These are phyloP conservation scores for Sphaeramia orbicularis DNA, from an alignment of 2,797 vertebrate species.

Conservation along the genomic window DNA sequence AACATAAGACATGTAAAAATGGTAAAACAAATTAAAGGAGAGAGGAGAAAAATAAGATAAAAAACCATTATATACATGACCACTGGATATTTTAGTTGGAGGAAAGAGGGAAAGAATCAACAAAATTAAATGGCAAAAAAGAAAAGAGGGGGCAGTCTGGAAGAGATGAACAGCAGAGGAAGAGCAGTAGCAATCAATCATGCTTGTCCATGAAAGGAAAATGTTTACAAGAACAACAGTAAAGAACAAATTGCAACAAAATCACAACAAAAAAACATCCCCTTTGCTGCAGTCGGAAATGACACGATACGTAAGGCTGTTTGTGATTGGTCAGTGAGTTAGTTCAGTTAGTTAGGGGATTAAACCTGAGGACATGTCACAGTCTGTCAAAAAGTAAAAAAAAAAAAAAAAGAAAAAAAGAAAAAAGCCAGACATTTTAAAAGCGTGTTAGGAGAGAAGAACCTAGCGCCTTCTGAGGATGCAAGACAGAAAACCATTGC, in stretches of 20 bases:
- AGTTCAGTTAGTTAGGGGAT: slow-evolving; percentile 83
- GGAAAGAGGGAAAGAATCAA: slow-evolving; percentile 80
- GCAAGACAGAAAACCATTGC: slow-evolving; percentile 33
- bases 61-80: slow-evolving; percentile 86
- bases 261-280: slow-evolving; percentile 64
- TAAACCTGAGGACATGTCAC: slow-evolving; percentile 73
- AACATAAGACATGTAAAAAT: slow-evolving; percentile 85
- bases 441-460: slow-evolving; percentile 37
- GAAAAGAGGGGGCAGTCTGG: slow-evolving; percentile 73
- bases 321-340: slow-evolving; percentile 83
- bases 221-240: slow-evolving; percentile 76
- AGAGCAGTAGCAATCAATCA: slow-evolving; percentile 80
- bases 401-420: slow-evolving; percentile 7
- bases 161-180: slow-evolving; percentile 78
- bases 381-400: slow-evolving; percentile 58
- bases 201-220: slow-evolving; percentile 82
- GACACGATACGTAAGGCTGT: slow-evolving; percentile 61
- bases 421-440: slow-evolving; percentile 53
- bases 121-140: slow-evolving; percentile 72
- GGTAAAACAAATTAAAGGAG: slow-evolving; percentile 82
- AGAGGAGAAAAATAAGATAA: slow-evolving; percentile 83
- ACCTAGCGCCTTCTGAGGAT: slow-evolving; percentile 15
- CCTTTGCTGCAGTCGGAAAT: slow-evolving; percentile 65
- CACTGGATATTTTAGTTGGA: slow-evolving; percentile 76
- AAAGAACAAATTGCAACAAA: slow-evolving; percentile 70